A percentile compares a stretch with the other conserved stretches of the same genome.
phyloP scores from a whole-genome alignment of 2,113 vertebrate genomes.

The Alectura lathami region DNA sequence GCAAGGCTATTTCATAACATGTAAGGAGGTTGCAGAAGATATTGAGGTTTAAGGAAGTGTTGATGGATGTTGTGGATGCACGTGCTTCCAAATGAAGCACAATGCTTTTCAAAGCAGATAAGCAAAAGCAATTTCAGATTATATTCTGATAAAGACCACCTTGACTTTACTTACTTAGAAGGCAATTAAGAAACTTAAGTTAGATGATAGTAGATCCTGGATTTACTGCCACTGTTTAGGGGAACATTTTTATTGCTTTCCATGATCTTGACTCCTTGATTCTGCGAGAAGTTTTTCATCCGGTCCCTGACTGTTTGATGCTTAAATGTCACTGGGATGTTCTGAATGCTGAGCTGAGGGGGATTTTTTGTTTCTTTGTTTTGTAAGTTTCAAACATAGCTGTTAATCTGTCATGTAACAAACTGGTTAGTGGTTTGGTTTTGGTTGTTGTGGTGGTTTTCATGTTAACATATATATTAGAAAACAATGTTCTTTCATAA shows the following conservation, averaged over 20 bases:
- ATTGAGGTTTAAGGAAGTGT: neutral
- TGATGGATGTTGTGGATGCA: neutral
- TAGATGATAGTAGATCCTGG: neutral
- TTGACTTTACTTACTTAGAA: neutral
- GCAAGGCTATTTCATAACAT: neutral
- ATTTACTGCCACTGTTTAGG: neutral
- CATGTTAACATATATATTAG: neutral
- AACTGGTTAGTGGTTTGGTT: neutral
- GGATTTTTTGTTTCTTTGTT: neutral
- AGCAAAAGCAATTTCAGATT: neutral
- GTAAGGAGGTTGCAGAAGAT: neutral
- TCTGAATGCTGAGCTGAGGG: neutral
- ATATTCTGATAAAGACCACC: neutral
- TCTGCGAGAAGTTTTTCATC: neutral
- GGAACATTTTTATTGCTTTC: neutral
- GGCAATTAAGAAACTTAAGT: neutral
- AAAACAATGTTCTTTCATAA: neutral
- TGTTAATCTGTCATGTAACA: neutral
- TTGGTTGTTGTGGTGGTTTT: too few species aligned
- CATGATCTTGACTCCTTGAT: neutral
- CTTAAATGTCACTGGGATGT: neutral
- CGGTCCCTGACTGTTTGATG: neutral
- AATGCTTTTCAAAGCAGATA: neutral
- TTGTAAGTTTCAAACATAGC: neutral
- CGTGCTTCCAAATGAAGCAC: neutral